These are phyloP conservation scores for Crotalus viridis DNA, from an alignment of 2,113 vertebrate genomes.

Conservation along the genomic window DNA sequence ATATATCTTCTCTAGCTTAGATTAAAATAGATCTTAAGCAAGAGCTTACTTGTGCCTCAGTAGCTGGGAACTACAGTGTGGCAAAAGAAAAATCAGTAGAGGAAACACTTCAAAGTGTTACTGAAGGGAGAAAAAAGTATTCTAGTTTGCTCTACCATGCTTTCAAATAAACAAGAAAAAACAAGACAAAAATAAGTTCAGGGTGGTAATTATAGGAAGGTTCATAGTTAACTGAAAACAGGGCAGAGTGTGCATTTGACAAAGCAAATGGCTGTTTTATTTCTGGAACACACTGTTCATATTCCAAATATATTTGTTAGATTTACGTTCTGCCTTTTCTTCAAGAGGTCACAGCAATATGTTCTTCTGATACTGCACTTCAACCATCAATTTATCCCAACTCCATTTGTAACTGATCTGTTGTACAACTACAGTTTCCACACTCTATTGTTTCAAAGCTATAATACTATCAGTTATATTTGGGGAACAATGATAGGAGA, in stretches of 20 bases:
- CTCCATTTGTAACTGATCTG: neutral
- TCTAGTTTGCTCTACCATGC: neutral
- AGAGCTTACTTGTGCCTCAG: neutral
- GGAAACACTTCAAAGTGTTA: neutral
- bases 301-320: neutral
- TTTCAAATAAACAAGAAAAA: neutral
- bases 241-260: neutral
- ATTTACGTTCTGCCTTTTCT: neutral
- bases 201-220: neutral
- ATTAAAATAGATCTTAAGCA: neutral
- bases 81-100: neutral
- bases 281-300: neutral
- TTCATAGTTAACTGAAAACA: neutral
- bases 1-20: neutral
- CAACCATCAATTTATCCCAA: neutral
- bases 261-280: neutral
- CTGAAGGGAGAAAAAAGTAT: neutral
- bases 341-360: neutral
- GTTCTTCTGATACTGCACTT: neutral
- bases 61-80: neutral
- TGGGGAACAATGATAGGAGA: neutral
- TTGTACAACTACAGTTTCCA: neutral
- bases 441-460: neutral
- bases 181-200: neutral
- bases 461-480: neutral